Conservation (phyloP, 2,113 vertebrate genomes). For the Myrmophylax atrothorax region DNA sequence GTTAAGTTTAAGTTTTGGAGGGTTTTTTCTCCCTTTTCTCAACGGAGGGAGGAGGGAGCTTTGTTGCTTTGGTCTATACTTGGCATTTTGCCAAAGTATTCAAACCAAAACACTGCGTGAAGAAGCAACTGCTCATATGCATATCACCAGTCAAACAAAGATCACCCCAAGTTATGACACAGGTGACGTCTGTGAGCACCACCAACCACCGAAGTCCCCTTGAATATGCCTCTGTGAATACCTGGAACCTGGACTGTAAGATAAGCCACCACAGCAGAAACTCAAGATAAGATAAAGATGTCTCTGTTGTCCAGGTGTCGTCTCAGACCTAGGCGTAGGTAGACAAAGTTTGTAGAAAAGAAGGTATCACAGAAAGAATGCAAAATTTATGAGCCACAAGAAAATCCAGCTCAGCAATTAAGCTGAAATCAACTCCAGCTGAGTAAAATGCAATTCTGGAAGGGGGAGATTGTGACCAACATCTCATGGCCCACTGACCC, state of each 20-base stretch:
- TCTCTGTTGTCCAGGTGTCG: background rate
- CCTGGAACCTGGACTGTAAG: background rate
- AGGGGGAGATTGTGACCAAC: fast-evolving
- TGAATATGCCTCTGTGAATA: background rate
- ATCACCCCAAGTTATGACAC: fast-evolving
- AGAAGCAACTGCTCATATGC: background rate
- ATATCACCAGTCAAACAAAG: background rate
- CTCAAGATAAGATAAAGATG: background rate
- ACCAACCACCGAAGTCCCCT: background rate
- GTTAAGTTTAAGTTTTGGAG: no score
- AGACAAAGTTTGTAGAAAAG: background rate
- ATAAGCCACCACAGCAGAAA: background rate
- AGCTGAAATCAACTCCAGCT: background rate
- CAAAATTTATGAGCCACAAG: background rate
- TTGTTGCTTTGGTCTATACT: no score
- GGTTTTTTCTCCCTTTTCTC: no score
- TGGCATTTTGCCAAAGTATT: no score
- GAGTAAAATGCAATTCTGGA: background rate
- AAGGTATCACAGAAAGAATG: background rate
- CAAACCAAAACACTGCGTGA: no score
- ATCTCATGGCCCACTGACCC: background rate
- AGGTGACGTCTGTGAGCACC: background rate
- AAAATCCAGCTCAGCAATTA: background rate
- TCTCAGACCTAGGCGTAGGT: background rate
- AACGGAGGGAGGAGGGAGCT: no score